These are phyloP conservation scores for Romanogobio albipinnatus DNA, from an alignment of 2,113 vertebrate species.

Conservation along the genomic window DNA sequence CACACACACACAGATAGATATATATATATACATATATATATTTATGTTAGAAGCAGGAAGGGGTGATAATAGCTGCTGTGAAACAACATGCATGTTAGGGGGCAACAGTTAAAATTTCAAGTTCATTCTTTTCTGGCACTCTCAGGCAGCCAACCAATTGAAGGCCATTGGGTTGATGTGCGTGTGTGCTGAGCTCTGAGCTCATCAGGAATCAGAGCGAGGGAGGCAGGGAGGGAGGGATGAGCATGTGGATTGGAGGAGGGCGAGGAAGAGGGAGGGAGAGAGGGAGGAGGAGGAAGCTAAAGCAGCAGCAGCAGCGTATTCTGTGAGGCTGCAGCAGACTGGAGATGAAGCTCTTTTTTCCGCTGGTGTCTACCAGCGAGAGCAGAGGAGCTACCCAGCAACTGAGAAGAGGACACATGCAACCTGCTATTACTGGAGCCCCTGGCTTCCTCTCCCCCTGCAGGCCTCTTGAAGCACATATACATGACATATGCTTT, in stretches of 20 bases:
- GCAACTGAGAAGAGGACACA: slow-evolving; percentile 51
- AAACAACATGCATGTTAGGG: neutral
- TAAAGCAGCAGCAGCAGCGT: slow-evolving; percentile 65
- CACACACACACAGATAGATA: too few relatives aligned
- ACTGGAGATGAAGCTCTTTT: slow-evolving; percentile 71
- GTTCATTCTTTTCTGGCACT: neutral
- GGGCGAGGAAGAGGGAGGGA: slow-evolving; percentile 53
- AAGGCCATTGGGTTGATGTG: slow-evolving; percentile 14
- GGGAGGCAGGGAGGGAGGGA: slow-evolving; percentile 55
- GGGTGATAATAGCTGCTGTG: neutral
- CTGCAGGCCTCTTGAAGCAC: slow-evolving; percentile 63
- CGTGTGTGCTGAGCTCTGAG: slow-evolving; percentile 39
- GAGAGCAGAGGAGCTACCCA: slow-evolving; percentile 55
- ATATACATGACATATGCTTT: slow-evolving; percentile 42
- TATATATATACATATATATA: neutral
- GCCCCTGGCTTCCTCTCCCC: slow-evolving; percentile 64
- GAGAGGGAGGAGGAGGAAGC: slow-evolving; percentile 47
- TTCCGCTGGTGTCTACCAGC: slow-evolving; percentile 62
- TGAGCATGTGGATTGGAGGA: slow-evolving; percentile 65
- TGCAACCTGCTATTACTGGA: slow-evolving; percentile 62
- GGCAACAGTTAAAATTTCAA: slow-evolving; percentile 16
- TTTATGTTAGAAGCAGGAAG: neutral
- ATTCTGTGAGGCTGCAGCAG: slow-evolving; percentile 77
- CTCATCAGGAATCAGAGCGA: slow-evolving; percentile 41
- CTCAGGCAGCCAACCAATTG: neutral